phyloP scores from a whole-genome alignment of 1,140 invertebrate species.

The Cydia splendana region DNA sequence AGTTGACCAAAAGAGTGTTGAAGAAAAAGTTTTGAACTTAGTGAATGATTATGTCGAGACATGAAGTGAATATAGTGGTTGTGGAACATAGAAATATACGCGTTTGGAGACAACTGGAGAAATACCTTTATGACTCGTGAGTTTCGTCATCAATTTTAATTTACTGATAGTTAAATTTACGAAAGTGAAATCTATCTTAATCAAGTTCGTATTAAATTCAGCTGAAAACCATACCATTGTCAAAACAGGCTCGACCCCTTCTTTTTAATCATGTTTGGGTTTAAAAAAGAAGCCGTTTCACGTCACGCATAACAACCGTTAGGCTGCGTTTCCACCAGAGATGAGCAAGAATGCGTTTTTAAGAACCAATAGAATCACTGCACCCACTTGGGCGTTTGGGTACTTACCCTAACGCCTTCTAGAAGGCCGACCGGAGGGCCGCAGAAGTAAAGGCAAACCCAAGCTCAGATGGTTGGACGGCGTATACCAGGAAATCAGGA shows the following conservation, averaged over 20 bases:
- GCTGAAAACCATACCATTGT: neutral
- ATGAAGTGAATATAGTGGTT: slow-evolving; percentile 1
- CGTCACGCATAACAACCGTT: neutral
- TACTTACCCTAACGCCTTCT: too few relatives aligned
- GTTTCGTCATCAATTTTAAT: neutral
- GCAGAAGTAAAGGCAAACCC: too few relatives aligned
- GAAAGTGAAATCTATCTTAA: neutral
- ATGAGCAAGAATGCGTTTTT: too few relatives aligned
- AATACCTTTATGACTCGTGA: neutral
- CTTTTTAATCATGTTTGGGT: neutral
- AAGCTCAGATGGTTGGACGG: too few relatives aligned
- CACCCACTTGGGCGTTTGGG: too few relatives aligned
- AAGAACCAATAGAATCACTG: too few relatives aligned
- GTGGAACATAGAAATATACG: slow-evolving; percentile 4
- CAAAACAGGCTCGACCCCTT: neutral
- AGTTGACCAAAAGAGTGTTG: too few relatives aligned
- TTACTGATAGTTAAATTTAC: neutral
- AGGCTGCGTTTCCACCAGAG: neutral
- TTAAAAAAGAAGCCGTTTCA: neutral
- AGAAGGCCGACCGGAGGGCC: too few relatives aligned
- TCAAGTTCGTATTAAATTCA: neutral
- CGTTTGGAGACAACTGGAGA: slow-evolving; percentile 9
- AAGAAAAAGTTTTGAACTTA: neutral
- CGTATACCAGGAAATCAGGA: too few relatives aligned
- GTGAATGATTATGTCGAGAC: neutral